phyloP scores from a whole-genome alignment of 2,797 vertebrate genomes.

The Sebastolobus altivelis region DNA sequence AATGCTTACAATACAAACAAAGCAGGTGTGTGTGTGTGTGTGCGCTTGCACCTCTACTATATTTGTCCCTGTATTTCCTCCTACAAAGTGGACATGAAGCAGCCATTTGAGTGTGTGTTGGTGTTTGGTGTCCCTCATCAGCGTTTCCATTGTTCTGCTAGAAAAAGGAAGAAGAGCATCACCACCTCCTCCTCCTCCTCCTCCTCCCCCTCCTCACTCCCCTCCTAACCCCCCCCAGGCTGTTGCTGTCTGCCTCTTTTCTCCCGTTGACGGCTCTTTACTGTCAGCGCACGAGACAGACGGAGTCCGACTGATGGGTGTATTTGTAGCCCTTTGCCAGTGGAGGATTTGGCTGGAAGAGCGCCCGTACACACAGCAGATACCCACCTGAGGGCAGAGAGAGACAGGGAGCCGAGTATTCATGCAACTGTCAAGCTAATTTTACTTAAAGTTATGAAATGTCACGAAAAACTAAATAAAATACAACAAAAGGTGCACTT shows the following conservation, averaged over 20 bases:
- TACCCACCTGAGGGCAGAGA: conserved; percentile 62
- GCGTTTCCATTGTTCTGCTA: conserved; percentile 65
- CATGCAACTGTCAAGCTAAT: conserved; percentile 49
- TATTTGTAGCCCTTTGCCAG: conserved; percentile 77
- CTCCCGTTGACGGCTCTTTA: conserved; percentile 52
- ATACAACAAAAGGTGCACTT: background rate
- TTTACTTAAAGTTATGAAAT: conserved; percentile 45
- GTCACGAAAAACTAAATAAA: conserved; percentile 23
- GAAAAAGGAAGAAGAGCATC: conserved; percentile 32
- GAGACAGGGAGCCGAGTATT: conserved; percentile 28
- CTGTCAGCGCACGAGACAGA: conserved; percentile 61
- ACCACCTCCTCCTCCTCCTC: background rate
- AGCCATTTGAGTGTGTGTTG: conserved; percentile 28
- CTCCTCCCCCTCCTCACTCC: background rate
- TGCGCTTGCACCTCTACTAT: conserved; percentile 40
- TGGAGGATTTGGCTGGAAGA: conserved; percentile 56
- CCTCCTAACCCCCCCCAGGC: conserved; percentile 15
- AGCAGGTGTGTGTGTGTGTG: conserved; percentile 68
- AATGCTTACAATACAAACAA: conserved; percentile 86
- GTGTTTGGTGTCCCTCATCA: conserved; percentile 55
- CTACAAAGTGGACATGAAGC: conserved; percentile 35
- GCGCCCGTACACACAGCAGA: conserved; percentile 44
- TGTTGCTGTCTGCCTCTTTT: conserved; percentile 45
- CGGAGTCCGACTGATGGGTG: conserved; percentile 62
- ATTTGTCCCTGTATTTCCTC: conserved; percentile 38